Evolutionary conservation across 1,140 invertebrate genomes (phyloP), one percentile per base, ranked within the genome.

Genomic region (Drosophila repleta): DNA sequence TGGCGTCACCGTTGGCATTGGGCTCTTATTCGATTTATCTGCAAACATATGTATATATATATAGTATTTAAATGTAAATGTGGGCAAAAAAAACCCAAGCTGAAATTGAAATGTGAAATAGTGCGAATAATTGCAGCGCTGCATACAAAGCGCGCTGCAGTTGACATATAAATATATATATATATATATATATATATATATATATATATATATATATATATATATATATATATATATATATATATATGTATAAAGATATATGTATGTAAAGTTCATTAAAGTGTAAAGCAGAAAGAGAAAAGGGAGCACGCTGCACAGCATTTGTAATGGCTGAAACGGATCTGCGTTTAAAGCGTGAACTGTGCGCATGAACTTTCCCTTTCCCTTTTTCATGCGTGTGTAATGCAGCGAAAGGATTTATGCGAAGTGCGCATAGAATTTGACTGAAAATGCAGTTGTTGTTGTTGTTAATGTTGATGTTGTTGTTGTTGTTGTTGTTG

Each of bases 1-100:
- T 10, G 96, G 96, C 20, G 96, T 96, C 24, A 96, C 95, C 0
- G 93, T 92, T 20, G 92, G 92, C 70, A 91, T 89, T 51, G 61
- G 71, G 67, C 64, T 78, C 71, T 64, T 60, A 73, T 81, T 57
- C 26, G 62, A 37, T 41, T 67, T 79, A 37, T 67, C 69, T 60
- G 60, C 21, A 48, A 53, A 57, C 3, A 29, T 26, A 58, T 17
- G 32, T 10, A 46, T 48, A 21, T 21, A 45, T 29, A 46, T 20
- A 13, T 13, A 37, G 24, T 24, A 37, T n/a, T n/a, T n/a, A 35
- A 49, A 18, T 55, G 29, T 15, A 26, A 24, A 24, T 24, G 20
- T 0, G 24, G 20, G 29, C n/a, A n/a, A 4, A 15, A 37, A 39
- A 52, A 35, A 37, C 39, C 56, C 35, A 26, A 32, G 17, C 10